These are phyloP conservation scores for Netelia virgata DNA, from an alignment of 2,888 invertebrate species.

Conservation along the genomic window DNA sequence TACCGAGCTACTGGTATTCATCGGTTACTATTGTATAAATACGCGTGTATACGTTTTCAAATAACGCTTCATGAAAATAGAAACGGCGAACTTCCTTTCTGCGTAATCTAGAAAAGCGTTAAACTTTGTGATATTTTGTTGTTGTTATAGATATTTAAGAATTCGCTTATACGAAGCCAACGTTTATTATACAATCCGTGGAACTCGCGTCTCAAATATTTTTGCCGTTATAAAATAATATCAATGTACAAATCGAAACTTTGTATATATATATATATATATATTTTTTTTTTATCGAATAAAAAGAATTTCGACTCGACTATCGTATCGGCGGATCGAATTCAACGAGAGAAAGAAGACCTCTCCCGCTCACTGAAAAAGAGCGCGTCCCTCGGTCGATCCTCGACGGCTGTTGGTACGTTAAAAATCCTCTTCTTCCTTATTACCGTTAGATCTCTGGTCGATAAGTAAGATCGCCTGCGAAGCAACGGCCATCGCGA, in stretches of 20 bases:
- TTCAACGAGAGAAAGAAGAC: neutral
- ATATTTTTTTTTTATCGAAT: conserved; percentile 20
- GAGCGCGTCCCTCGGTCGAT: neutral
- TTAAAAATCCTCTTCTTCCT: neutral
- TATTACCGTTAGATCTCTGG: neutral
- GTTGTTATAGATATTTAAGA: conserved; percentile 61
- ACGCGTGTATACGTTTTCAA: too few relatives aligned
- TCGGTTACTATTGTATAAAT: too few relatives aligned
- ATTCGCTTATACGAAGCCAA: conserved; percentile 24
- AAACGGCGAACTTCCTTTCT: conserved; percentile 35
- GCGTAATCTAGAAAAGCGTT: conserved; percentile 40
- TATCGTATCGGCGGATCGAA: conserved; percentile 6
- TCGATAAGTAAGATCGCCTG: neutral
- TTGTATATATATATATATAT: too few relatives aligned
- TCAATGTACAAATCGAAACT: conserved; percentile 50
- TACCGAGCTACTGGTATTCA: neutral
- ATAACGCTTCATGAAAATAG: conserved; percentile 19
- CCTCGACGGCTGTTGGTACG: neutral
- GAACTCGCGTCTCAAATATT: conserved; percentile 23
- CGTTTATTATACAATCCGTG: conserved; percentile 7
- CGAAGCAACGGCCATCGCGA: neutral
- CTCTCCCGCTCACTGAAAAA: neutral
- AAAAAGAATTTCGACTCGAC: conserved; percentile 3
- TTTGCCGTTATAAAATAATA: conserved; percentile 28
- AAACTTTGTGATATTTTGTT: conserved; percentile 69